Percentiles rank a stretch among this genome's conserved stretches.
Evolutionary conservation across 2,797 vertebrate genomes (phyloP).

Genomic region (Amphiprion clarkii): DNA sequence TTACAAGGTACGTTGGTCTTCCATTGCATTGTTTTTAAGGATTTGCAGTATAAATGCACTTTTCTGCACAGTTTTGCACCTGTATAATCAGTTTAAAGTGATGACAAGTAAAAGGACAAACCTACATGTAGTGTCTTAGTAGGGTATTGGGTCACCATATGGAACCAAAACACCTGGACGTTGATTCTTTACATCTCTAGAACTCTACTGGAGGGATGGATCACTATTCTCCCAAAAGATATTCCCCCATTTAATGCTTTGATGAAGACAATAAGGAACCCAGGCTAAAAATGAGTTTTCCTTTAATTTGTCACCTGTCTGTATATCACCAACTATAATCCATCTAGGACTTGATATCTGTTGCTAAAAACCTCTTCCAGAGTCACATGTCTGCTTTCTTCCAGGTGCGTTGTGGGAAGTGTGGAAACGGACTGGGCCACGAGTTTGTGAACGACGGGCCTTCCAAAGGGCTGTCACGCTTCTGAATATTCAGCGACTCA

Average conservation of each 20-base stretch:
- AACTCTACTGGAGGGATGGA: neutral
- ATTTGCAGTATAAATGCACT: neutral
- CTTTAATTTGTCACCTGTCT: no score
- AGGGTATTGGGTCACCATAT: no score
- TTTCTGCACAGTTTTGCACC: no score
- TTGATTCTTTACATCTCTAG: neutral
- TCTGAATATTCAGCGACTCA: conserved; percentile 99
- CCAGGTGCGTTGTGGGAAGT: conserved; percentile 79
- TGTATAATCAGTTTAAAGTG: no score
- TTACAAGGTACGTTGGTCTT: conserved; percentile 85
- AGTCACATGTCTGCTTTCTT: neutral
- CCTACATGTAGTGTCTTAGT: no score
- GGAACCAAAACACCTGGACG: no score
- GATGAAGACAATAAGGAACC: no score
- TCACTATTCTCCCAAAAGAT: no score
- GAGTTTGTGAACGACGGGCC: conserved; percentile 95
- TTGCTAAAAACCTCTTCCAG: neutral
- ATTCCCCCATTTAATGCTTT: no score
- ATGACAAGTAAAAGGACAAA: no score
- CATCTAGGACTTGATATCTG: no score
- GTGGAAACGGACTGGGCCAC: conserved; percentile 87
- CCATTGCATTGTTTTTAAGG: neutral
- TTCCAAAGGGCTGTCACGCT: conserved; percentile 88
- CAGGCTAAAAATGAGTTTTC: no score
- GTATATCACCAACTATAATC: neutral